Evolutionary conservation across 2,113 vertebrate species (phyloP).

Genomic region (Theropithecus gelada): DNA sequence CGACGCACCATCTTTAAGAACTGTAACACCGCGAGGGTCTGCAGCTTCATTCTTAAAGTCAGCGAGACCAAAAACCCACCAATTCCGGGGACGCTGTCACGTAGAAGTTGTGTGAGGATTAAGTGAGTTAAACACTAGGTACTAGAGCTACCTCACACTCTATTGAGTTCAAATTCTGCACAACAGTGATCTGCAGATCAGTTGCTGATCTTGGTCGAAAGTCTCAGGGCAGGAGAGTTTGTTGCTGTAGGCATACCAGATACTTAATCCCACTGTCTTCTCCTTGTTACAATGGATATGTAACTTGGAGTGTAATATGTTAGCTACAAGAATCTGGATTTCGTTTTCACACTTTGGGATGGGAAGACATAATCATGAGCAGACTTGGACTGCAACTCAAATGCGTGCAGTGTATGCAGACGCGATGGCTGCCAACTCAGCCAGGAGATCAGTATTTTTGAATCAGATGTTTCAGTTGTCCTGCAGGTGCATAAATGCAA

Average conservation of each 20-base stretch:
- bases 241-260: background rate
- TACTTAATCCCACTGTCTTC: background rate
- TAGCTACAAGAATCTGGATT: background rate
- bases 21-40: no score
- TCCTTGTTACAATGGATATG: background rate
- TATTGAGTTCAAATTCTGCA: background rate
- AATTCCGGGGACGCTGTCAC: no score
- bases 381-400: background rate
- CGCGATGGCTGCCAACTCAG: fast-evolving
- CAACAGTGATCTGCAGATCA: background rate
- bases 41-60: no score
- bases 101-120: background rate
- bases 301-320: background rate
- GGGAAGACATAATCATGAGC: background rate
- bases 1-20: no score
- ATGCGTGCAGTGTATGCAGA: fast-evolving
- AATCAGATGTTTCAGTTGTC: background rate
- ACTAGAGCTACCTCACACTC: background rate
- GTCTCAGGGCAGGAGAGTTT: background rate
- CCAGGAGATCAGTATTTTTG: background rate
- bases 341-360: background rate
- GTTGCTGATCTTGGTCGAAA: background rate
- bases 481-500: background rate
- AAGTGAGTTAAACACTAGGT: background rate
- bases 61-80: no score